phyloP scores from a whole-genome alignment of 2,888 invertebrate genomes.

The Synanthedon andrenaeformis region DNA sequence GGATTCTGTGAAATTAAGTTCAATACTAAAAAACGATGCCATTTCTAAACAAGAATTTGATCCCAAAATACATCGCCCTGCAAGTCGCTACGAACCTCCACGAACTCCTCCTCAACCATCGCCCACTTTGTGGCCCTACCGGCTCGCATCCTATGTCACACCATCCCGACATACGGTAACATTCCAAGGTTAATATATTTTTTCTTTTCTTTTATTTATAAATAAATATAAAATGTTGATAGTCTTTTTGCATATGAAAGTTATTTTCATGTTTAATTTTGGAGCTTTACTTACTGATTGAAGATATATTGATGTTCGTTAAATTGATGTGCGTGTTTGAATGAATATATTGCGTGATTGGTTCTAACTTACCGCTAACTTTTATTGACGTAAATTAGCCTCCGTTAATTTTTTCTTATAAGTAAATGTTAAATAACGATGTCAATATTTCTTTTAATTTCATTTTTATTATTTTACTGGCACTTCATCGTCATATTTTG shows the following conservation, averaged over 20 bases:
- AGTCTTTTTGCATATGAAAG: conserved; percentile 14
- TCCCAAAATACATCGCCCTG: conserved; percentile 80
- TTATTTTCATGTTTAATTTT: conserved; percentile 36
- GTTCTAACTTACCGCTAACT: conserved; percentile 8
- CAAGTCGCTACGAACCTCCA: conserved; percentile 81
- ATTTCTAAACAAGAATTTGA: conserved; percentile 79
- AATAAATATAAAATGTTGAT: conserved; percentile 11
- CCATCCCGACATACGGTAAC: conserved; percentile 77
- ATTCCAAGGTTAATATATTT: conserved; percentile 74
- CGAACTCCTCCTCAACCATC: conserved; percentile 68
- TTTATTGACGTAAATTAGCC: conserved; percentile 6
- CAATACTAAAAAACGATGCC: conserved; percentile 59
- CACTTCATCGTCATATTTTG: conserved; percentile 8
- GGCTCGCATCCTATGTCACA: conserved; percentile 55
- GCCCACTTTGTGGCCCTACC: conserved; percentile 53
- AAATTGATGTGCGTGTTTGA: conserved; percentile 24
- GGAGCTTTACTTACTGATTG: conserved; percentile 37
- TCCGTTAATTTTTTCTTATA: not conserved
- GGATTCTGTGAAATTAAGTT: conserved; percentile 57
- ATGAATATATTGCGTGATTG: conserved; percentile 26
- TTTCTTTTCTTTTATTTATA: conserved; percentile 21
- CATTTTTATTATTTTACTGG: conserved; percentile 7
- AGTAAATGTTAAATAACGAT: not conserved
- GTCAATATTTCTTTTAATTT: conserved; percentile 21
- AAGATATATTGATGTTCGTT: conserved; percentile 44